A percentile compares a stretch with the other conserved stretches of the same genome.
These are phyloP conservation scores for Parauchenoglanis ngamensis DNA, from an alignment of 2,797 vertebrate species.

Conservation along the genomic window DNA sequence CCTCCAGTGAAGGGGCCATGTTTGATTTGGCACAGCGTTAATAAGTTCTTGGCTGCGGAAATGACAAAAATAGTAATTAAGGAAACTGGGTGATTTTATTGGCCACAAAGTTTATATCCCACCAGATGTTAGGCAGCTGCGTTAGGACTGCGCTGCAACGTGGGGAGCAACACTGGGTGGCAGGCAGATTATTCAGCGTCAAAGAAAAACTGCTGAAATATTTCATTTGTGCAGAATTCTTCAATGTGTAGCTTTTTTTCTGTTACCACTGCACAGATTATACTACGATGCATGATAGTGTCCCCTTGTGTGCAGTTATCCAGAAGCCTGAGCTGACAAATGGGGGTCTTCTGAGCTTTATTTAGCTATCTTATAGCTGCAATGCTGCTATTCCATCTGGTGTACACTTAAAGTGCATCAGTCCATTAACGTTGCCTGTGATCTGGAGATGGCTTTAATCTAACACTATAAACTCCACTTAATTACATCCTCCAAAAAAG, in stretches of 20 bases:
- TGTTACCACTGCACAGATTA: conserved; percentile 1
- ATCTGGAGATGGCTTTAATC: conserved; percentile 83
- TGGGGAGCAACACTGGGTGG: conserved; percentile 59
- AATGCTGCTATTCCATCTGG: conserved; percentile 77
- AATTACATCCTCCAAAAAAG: conserved; percentile 78
- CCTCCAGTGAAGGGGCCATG: conserved; percentile 62
- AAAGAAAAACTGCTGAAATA: conserved; percentile 28
- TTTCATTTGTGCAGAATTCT: not conserved
- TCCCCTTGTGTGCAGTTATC: conserved; percentile 29
- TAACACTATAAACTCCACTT: conserved; percentile 81
- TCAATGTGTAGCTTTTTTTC: not conserved
- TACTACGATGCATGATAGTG: not conserved
- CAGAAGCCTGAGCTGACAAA: conserved; percentile 9
- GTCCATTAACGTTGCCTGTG: conserved; percentile 80
- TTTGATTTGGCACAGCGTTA: conserved; percentile 77
- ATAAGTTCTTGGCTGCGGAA: conserved; percentile 81
- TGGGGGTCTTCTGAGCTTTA: conserved; percentile 15
- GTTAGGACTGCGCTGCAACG: conserved; percentile 66
- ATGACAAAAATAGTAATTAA: conserved; percentile 88
- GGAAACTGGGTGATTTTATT: conserved; percentile 85
- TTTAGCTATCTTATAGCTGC: conserved; percentile 39
- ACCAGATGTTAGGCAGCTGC: conserved; percentile 88
- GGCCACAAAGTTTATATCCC: conserved; percentile 82
- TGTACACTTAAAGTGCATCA: conserved; percentile 78
- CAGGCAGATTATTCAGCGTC: conserved; percentile 25